Percentiles rank a stretch among this genome's conserved stretches.
phyloP scores from a whole-genome alignment of 2,797 vertebrate genomes.

The Mormyrops attenuatus region DNA sequence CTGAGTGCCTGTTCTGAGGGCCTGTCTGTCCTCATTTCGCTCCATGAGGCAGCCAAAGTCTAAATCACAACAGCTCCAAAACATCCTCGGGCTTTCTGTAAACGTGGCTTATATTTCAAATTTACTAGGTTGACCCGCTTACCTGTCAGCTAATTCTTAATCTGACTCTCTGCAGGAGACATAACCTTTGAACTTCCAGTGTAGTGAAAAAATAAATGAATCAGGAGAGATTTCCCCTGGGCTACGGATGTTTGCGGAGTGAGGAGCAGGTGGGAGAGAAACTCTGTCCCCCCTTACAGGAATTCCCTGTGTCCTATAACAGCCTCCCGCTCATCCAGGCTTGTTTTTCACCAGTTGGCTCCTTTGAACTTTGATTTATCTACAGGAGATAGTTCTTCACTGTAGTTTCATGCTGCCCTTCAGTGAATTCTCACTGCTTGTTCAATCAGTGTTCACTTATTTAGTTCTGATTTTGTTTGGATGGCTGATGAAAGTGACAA shows the following conservation, averaged over 20 bases:
- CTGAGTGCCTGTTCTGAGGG: background rate
- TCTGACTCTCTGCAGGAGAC: constrained; percentile 39
- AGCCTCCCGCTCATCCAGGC: constrained; percentile 28
- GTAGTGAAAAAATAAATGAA: constrained; percentile 22
- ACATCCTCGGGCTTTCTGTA: background rate
- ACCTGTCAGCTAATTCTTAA: constrained; percentile 33
- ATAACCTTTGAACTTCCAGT: constrained; percentile 57
- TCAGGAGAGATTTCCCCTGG: constrained; percentile 34
- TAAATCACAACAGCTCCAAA: background rate
- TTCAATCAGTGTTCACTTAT: background rate
- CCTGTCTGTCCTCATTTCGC: background rate
- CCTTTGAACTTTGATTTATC: constrained; percentile 36
- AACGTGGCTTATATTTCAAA: background rate
- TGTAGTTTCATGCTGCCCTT: constrained; percentile 30
- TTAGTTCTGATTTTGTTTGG: background rate
- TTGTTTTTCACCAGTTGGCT: constrained; percentile 37
- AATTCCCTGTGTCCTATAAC: constrained; percentile 58
- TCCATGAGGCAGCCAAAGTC: background rate
- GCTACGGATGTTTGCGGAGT: constrained; percentile 42
- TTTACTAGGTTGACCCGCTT: constrained; percentile 18
- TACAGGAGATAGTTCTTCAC: constrained; percentile 36
- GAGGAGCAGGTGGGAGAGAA: constrained; percentile 39
- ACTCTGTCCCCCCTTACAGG: constrained; percentile 40
- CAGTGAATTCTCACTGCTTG: background rate
- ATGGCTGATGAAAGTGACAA: background rate